Evolutionary conservation across 2,888 invertebrate genomes (phyloP), one percentile per base, ranked within the genome.

Genomic region (Ashinkailepas kermadecensis): DNA sequence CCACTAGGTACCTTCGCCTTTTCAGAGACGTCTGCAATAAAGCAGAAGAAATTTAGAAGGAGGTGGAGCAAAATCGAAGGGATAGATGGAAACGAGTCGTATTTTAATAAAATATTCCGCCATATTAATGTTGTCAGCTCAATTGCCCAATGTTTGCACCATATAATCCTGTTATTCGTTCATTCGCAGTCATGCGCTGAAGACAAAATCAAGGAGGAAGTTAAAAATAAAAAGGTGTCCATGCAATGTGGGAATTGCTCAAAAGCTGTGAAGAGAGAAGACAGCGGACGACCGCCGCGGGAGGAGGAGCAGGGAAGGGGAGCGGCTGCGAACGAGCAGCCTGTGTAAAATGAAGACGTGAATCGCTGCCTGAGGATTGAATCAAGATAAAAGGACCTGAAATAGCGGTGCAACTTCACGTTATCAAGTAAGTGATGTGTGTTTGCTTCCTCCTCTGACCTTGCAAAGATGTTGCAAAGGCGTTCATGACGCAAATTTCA

Each of bases 191-290:
- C 70, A 70, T 70, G 39, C 74, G 56, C 74, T 9, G 74, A 74
- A 74, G 54, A 21, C 74, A 21, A 9, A 56, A 23, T 21, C 74
- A 56, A 74, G 74, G 74, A 74, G 74, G 54, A 54, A 74, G 74
- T 74, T 74, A 74, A 74, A 74, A 74, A 74, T 74, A 74, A 74
- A 74, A 74, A 74, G 74, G 74, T 74, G 74, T 74, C 74, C 74
- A 74, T 74, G 74, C 74, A 74, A 74, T 74, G 74, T 74, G 74
- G 74, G 74, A 74, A 74, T 74, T 74, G 74, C 74, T 74, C 74
- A 74, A 74, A 74, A 74, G 74, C 74, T 74, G 74, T 74, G 74
- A 74, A 74, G 74, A 74, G 74, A 74, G 74, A 74, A 74, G 74
- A 74, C 74, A 74, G 74, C 74, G 74, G 74, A 74, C 74, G 74